Percentiles rank a stretch among this genome's conserved stretches.
These are phyloP conservation scores for Temnothorax ravouxi DNA, from an alignment of 2,888 invertebrate species.

Conservation along the genomic window DNA sequence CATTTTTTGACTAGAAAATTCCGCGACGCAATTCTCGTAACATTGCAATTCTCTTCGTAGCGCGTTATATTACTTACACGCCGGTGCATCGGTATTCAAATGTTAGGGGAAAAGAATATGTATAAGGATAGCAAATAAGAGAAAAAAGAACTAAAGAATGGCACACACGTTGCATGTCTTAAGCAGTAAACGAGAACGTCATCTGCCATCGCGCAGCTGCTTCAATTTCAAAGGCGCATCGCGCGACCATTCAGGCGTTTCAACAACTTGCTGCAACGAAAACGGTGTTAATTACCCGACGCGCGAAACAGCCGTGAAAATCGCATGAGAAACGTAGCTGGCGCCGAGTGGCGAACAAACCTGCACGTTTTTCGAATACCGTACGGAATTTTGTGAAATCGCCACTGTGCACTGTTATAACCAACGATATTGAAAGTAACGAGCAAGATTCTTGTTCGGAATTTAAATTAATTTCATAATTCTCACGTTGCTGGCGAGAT, in stretches of 20 bases:
- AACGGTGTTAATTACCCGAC: slow-evolving; percentile 70
- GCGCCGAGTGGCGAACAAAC: not conserved
- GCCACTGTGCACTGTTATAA: slow-evolving; percentile 7
- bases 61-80: not conserved
- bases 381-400: slow-evolving; percentile 23
- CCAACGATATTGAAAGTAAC: slow-evolving; percentile 5
- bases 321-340: slow-evolving; percentile 8
- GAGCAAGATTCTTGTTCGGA: not conserved
- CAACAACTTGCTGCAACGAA: slow-evolving; percentile 52
- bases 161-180: slow-evolving; percentile 51
- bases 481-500: not conserved
- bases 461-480: slow-evolving; percentile 36
- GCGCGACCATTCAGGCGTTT: slow-evolving; percentile 65
- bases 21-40: not conserved
- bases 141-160: not conserved
- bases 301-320: slow-evolving; percentile 47
- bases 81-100: slow-evolving; percentile 15
- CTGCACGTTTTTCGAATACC: slow-evolving; percentile 11
- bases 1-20: not conserved
- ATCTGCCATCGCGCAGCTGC: slow-evolving; percentile 56
- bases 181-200: too few species aligned
- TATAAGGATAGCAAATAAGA: not conserved
- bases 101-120: slow-evolving; percentile 11
- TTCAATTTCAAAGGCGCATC: slow-evolving; percentile 68
- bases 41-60: not conserved